Evolutionary conservation across 2,888 invertebrate genomes (phyloP), one percentile per base, ranked within the genome.

Genomic region (Anoplius nigerrimus): DNA sequence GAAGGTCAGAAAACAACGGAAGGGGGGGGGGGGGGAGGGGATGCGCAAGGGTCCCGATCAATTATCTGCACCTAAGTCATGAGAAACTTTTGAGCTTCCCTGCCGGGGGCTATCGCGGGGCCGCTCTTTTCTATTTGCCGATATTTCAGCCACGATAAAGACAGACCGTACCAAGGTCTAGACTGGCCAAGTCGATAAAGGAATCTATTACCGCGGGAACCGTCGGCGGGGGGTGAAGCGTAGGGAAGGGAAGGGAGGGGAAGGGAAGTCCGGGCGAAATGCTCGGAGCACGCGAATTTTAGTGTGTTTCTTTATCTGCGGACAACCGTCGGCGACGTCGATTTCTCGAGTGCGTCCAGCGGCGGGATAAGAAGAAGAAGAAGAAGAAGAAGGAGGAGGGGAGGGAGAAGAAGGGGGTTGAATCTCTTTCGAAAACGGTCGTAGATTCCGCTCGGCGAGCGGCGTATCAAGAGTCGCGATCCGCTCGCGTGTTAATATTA

Each of bases 101-200:
- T 54, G 46, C 8, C n/a, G 34, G 34, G 24, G 34, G 65, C 53
- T 74, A 70, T 74, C 76, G 62, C 52, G 64, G n/a, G n/a, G 45
- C 66, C 59, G 62, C 62, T 70, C 73, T 80, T 80, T 80, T 80
- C 80, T 80, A 82, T 84, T 82, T 82, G 79, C 72, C 77, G 84
- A 84, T 84, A 82, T 83, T 81, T 82, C 78, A 82, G 71, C 66
- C 72, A 62, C 79, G 84, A 85, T 85, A 84, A 84, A 83, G 77
- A 34, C 34, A 69, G 77, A 69, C 67, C 72, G 52, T 65, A 53
- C 70, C 69, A 69, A 74, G 75, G 76, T 80, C 81, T 76, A 75
- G 80, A 75, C 76, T 62, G 70, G 72, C 67, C 64, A 64, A 71
- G 72, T 76, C 82, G 84, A 85, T 84, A 84, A 84, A 83, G 83